These are phyloP conservation scores for Tipula lateralis DNA, from an alignment of 2,888 invertebrate genomes.

Conservation along the genomic window DNA sequence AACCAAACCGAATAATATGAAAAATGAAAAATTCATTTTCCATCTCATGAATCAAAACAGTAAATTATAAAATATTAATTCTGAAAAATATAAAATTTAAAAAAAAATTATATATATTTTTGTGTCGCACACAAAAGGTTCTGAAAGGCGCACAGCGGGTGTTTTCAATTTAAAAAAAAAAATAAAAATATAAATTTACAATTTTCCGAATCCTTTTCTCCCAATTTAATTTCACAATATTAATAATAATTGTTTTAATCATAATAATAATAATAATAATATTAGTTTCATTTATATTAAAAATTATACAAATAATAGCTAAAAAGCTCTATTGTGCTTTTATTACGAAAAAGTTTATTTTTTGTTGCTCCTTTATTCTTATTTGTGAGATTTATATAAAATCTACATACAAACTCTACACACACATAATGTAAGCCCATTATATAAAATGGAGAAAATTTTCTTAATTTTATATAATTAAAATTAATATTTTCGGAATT, in stretches of 20 bases:
- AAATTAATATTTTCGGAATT: neutral
- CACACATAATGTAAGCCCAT: neutral
- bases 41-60: conserved; percentile 19
- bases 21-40: neutral
- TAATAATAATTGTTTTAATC: neutral
- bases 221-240: neutral
- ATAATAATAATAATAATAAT: neutral
- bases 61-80: neutral
- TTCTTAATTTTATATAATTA: neutral
- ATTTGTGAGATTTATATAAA: conserved; percentile 1
- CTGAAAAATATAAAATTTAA: neutral
- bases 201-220: neutral
- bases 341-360: neutral
- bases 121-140: conserved; percentile 1
- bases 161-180: neutral
- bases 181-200: neutral
- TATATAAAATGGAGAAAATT: neutral
- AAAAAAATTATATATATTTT: neutral
- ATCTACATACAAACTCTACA: neutral
- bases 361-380: neutral
- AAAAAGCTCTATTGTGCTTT: neutral
- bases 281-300: neutral
- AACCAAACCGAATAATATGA: neutral
- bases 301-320: neutral
- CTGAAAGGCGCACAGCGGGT: neutral